Conservation (phyloP, 1,140 invertebrate species). For the Bombus confusus region DNA sequence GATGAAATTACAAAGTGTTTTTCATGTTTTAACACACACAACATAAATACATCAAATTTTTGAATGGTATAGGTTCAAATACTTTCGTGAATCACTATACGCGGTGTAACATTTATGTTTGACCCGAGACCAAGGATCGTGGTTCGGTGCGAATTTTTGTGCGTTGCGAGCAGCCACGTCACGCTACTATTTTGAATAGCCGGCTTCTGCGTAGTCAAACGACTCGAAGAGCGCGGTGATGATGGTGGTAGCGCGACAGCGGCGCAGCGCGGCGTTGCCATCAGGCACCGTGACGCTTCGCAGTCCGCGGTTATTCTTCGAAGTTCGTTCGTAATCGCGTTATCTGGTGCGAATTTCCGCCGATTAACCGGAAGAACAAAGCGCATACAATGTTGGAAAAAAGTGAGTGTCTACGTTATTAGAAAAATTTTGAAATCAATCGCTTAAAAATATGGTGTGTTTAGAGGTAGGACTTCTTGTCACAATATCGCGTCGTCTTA, state of each 20-base stretch:
- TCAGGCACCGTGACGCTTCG: constrained; percentile 77
- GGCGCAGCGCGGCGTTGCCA: constrained; percentile 27
- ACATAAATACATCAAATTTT: background rate
- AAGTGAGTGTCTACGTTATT: constrained; percentile 75
- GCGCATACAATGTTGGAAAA: constrained; percentile 76
- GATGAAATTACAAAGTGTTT: background rate
- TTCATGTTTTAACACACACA: background rate
- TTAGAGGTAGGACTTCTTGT: background rate
- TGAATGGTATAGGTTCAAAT: rapidly evolving
- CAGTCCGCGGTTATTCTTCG: constrained; percentile 77
- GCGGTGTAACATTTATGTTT: background rate
- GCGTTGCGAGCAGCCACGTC: background rate
- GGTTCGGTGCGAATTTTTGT: background rate
- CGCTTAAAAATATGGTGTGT: background rate
- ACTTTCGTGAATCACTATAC: background rate
- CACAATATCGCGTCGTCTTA: background rate
- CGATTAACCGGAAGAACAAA: background rate
- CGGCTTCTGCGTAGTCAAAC: constrained; percentile 48
- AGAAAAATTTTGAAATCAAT: background rate
- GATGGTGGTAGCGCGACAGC: constrained; percentile 68
- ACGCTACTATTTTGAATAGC: constrained; percentile 40
- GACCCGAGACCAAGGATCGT: background rate
- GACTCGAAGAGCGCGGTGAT: constrained; percentile 55
- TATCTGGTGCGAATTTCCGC: background rate
- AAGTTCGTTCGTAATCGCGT: constrained; percentile 49